These are phyloP conservation scores for Aplysia californica DNA, from an alignment of 1,140 invertebrate species.

Conservation along the genomic window DNA sequence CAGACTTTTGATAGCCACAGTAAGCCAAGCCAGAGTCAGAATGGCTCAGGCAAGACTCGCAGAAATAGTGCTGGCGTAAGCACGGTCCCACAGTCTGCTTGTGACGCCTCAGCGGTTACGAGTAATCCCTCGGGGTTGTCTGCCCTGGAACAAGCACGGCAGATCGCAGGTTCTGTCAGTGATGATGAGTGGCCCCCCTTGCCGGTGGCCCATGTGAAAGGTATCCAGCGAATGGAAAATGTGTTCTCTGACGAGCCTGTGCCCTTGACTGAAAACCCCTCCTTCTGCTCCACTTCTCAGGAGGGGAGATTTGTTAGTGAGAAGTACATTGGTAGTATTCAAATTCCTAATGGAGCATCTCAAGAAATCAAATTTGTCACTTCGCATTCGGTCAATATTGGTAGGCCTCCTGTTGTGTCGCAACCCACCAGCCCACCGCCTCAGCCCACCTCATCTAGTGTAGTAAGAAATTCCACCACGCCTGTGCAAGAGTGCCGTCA, in stretches of 20 bases:
- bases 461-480: no score
- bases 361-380: slow-evolving; percentile 16
- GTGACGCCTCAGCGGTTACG: no score
- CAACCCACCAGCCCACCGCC: no score
- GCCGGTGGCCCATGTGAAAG: slow-evolving; percentile 1
- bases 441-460: no score
- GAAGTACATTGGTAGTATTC: background rate
- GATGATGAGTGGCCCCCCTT: background rate
- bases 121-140: slow-evolving; percentile 2
- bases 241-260: background rate
- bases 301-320: background rate
- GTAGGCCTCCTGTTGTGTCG: no score
- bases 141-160: slow-evolving; percentile 13
- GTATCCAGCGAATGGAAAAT: slow-evolving; percentile 6
- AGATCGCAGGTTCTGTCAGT: slow-evolving; percentile 16
- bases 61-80: no score
- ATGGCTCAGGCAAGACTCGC: no score
- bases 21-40: no score
- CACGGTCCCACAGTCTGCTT: no score
- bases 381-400: slow-evolving; percentile 4
- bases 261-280: background rate
- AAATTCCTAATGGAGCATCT: background rate
- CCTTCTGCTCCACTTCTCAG: background rate
- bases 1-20: no score
- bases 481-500: no score